Evolutionary conservation across 35 echinoderm and acorn worm genomes (phyloP).

Genomic region (Strongylocentrotus purpuratus): DNA sequence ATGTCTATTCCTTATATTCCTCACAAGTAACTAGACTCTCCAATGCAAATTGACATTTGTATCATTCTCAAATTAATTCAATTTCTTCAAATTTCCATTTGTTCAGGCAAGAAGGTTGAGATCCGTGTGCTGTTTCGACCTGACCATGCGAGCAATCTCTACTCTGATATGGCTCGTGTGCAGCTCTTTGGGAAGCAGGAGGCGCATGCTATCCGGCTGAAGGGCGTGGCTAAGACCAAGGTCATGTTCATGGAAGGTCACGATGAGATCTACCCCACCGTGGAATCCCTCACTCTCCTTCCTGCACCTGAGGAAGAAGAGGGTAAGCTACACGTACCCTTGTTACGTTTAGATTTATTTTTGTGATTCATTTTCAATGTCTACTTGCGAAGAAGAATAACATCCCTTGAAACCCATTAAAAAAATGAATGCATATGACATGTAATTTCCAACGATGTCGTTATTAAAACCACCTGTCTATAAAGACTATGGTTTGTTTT

Average conservation of each 20-base stretch:
- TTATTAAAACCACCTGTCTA: too few species aligned
- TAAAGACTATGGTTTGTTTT: too few species aligned
- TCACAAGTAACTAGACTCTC: too few species aligned
- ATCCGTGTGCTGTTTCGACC: constrained; percentile 87
- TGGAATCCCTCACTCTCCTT: constrained; percentile 79
- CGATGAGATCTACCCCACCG: constrained; percentile 75
- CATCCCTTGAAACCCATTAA: too few species aligned
- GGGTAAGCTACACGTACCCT: constrained; percentile 54
- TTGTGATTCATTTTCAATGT: too few species aligned
- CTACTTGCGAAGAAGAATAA: too few species aligned
- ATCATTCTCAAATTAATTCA: neutral
- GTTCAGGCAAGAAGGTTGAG: constrained; percentile 77
- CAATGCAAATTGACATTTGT: too few species aligned
- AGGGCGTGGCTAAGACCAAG: constrained; percentile 80
- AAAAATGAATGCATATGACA: too few species aligned
- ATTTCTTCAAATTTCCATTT: constrained; percentile 23
- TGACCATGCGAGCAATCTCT: constrained; percentile 87
- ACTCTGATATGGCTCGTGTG: constrained; percentile 79
- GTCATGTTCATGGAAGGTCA: constrained; percentile 87
- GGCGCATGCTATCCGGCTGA: constrained; percentile 76
- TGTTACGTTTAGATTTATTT: neutral
- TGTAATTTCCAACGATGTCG: too few species aligned
- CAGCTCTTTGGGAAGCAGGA: constrained; percentile 90
- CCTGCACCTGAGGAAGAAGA: constrained; percentile 67
- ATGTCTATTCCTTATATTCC: too few species aligned